phyloP scores from a whole-genome alignment of 1,140 invertebrate species.

The Diachasma alloeum region DNA sequence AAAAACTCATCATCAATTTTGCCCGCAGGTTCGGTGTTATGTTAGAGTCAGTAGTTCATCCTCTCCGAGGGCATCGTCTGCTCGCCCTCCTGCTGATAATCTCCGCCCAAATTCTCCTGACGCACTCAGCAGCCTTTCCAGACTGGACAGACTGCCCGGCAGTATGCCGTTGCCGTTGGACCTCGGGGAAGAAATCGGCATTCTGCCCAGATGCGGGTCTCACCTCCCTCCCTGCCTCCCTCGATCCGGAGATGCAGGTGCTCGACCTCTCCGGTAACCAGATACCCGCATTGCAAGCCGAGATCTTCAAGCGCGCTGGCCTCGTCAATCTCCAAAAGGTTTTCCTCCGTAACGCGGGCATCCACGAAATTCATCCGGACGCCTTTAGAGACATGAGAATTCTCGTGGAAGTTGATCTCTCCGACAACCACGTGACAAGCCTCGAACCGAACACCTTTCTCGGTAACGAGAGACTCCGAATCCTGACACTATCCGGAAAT shows the following conservation, averaged over 20 bases:
- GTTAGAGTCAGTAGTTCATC: conserved; percentile 50
- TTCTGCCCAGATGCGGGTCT: conserved; percentile 80
- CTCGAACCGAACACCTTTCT: conserved; percentile 77
- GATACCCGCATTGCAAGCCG: conserved; percentile 77
- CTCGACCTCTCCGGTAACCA: conserved; percentile 83
- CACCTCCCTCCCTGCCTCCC: conserved; percentile 74
- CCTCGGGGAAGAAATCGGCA: conserved; percentile 86
- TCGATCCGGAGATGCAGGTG: conserved; percentile 86
- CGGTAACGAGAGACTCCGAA: conserved; percentile 76
- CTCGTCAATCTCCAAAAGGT: conserved; percentile 86
- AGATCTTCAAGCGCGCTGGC: conserved; percentile 81
- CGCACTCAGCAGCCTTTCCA: conserved; percentile 65
- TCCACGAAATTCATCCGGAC: conserved; percentile 79
- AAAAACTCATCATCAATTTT: too few species aligned
- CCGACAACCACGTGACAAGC: conserved; percentile 74
- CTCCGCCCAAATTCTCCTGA: conserved; percentile 47
- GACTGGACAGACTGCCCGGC: conserved; percentile 86
- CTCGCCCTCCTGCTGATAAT: conserved; percentile 53
- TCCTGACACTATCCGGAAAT: conserved; percentile 76
- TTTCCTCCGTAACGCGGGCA: conserved; percentile 77
- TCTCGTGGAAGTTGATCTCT: conserved; percentile 85
- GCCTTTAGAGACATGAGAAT: conserved; percentile 88
- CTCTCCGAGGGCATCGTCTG: conserved; percentile 54
- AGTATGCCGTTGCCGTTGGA: conserved; percentile 88
- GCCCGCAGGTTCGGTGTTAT: conserved; percentile 43